Base-by-base conservation (phyloP, 2,797 vertebrate species). In the Neosilurus hyrtlii region DNA sequence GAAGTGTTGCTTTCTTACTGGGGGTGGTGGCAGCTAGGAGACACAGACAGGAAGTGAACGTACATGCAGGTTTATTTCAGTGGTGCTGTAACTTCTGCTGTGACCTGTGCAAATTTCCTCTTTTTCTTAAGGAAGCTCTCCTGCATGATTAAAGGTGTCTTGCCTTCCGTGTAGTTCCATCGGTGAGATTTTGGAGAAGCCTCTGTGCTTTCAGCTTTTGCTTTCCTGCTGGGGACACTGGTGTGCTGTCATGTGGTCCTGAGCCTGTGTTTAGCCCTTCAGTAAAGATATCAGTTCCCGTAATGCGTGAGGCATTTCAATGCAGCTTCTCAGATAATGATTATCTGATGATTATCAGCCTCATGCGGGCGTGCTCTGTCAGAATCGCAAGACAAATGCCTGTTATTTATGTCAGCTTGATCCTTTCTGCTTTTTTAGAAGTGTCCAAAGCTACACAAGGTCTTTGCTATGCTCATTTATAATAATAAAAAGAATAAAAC, bases 11-110 rank as follows among this genome's bases (percentile, higher is more conserved):
- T 73, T 73, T 81, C 67, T 81, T 81, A 84, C 82, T 84, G 86
- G 80, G 26, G 54, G 82, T 26, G 75, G 73, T 11, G 72, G 67
- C 82, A 83, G 78, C 68, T 61, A 82, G 76, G 79, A 86, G 86
- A 85, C 51, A 82, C 89, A 91, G 92, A 84, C 89, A 91, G 92
- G 91, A 94, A 93, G 88, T 90, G 51, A 84, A 91, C 81, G 54
- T 61, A 81, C n/a, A 49, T 56, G 71, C 68, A 83, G 65, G 57
- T 86, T 81, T 82, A 83, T 56, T 51, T 22, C 30, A 57, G 24
- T 14, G 9, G 18, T 11, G 20, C 30, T 73, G 12, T 68, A 18
- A 61, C 35, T 43, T 43, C 43, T 59, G 80, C 4, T 20, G 56
- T 12, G 9, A 14, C 35, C 49, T 65, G 65, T 54, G 37, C 16